Conservation (phyloP, 2,888 invertebrate genomes). For the Steinernema scapterisci region DNA sequence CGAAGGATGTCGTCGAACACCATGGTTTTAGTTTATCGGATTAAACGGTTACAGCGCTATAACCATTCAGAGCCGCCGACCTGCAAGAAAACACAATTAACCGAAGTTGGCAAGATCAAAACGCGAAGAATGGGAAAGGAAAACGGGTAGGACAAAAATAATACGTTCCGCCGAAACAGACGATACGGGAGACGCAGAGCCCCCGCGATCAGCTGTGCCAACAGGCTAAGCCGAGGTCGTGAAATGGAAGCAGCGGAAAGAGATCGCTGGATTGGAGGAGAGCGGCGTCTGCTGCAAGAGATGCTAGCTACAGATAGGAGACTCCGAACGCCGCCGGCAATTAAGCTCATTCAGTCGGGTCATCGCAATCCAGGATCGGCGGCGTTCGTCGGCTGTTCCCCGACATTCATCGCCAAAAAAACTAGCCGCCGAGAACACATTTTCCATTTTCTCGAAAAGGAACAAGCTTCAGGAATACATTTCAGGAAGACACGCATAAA, state of each 20-base stretch:
- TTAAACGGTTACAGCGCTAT: background rate
- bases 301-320: slow-evolving; percentile 10
- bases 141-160: background rate
- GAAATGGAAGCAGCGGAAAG: background rate
- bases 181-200: background rate
- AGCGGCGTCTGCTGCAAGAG: background rate
- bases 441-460: too few species aligned
- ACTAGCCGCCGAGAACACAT: too few species aligned
- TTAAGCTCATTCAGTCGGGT: slow-evolving; percentile 23
- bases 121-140: background rate
- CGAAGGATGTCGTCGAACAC: slow-evolving; percentile 53
- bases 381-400: too few species aligned
- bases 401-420: too few species aligned
- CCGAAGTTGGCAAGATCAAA: background rate
- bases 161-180: background rate
- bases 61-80: background rate
- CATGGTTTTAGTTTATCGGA: slow-evolving; percentile 24
- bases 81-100: background rate
- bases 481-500: too few species aligned
- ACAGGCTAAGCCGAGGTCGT: background rate
- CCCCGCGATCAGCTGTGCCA: slow-evolving; percentile 19
- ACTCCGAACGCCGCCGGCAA: slow-evolving; percentile 5
- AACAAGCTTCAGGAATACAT: too few species aligned
- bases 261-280: slow-evolving; percentile 16
- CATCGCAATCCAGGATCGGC: background rate